Evolutionary conservation across 2,113 vertebrate genomes (phyloP).

Genomic region (Cinclus mexicanus): DNA sequence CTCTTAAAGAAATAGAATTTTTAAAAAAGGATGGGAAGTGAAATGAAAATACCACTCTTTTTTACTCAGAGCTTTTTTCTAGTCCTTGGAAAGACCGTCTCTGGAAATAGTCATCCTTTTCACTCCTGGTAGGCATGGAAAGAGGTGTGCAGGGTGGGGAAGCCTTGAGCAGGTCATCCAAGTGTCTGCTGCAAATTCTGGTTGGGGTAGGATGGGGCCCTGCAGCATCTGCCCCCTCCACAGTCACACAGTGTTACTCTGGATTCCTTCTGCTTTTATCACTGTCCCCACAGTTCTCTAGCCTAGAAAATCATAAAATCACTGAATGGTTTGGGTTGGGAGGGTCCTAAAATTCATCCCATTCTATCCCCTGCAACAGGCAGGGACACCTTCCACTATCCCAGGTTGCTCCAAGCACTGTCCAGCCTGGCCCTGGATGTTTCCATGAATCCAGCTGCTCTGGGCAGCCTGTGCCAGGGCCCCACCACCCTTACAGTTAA

Average conservation of each 20-base stretch:
- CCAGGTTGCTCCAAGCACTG: fast-evolving
- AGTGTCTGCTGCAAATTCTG: background rate
- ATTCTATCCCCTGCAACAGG: fast-evolving
- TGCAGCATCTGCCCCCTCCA: background rate
- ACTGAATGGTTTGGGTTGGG: background rate
- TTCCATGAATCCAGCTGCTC: background rate
- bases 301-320: background rate
- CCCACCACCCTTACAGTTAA: fast-evolving
- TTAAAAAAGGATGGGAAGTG: background rate
- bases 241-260: fast-evolving
- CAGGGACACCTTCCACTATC: fast-evolving
- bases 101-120: background rate
- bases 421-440: background rate
- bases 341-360: background rate
- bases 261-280: background rate
- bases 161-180: background rate
- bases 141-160: background rate
- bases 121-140: background rate
- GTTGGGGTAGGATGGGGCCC: background rate
- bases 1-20: background rate
- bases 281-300: fast-evolving
- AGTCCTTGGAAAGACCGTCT: background rate
- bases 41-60: background rate
- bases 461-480: background rate
- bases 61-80: background rate